Conservation (phyloP, 2,888 invertebrate genomes). For the Cacoxenus indagator region DNA sequence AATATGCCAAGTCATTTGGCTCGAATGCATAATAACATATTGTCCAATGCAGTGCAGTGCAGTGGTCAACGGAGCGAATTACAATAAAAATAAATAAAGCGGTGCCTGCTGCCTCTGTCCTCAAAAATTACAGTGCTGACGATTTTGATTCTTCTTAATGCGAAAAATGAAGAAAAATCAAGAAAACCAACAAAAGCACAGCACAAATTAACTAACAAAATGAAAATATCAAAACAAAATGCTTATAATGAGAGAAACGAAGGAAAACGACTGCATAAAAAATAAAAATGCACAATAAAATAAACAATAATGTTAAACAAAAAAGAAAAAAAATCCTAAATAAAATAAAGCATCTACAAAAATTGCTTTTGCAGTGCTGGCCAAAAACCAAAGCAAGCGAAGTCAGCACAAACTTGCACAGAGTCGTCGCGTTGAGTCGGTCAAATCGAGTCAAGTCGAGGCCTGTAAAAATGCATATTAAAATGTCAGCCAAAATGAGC, state of each 20-base stretch:
- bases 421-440: neutral
- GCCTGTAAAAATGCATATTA: slow-evolving; percentile 45
- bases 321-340: slow-evolving; percentile 24
- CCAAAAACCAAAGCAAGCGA: slow-evolving; percentile 39
- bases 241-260: slow-evolving; percentile 7
- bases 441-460: no score
- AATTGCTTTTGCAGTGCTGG: slow-evolving; percentile 28
- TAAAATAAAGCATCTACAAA: slow-evolving; percentile 27
- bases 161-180: slow-evolving; percentile 37
- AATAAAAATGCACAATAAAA: slow-evolving; percentile 23
- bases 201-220: neutral
- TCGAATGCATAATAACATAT: no score
- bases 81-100: slow-evolving; percentile 4
- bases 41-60: neutral
- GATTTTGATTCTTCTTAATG: slow-evolving; percentile 30
- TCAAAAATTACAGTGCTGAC: slow-evolving; percentile 6
- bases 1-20: neutral
- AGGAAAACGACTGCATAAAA: slow-evolving; percentile 10
- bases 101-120: neutral
- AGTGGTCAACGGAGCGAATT: neutral
- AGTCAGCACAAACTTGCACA: slow-evolving; percentile 29
- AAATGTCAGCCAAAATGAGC: slow-evolving; percentile 43
- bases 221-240: slow-evolving; percentile 32
- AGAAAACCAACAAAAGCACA: neutral
- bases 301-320: slow-evolving; percentile 27